Conservation (phyloP, 2,113 vertebrate genomes). For the Thinocorus orbignyianus region DNA sequence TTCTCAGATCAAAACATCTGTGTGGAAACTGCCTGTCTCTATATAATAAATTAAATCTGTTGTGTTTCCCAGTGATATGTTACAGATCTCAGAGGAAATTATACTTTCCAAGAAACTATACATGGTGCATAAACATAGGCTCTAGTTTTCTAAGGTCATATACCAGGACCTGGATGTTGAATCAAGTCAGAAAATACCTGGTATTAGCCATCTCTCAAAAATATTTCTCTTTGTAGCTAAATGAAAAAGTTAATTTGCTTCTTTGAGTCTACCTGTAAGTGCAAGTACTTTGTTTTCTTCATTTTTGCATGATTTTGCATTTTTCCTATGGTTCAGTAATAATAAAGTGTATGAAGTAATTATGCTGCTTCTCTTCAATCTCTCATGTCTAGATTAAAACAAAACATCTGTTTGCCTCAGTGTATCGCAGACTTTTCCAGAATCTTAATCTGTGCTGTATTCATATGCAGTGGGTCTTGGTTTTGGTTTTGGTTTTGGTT, state of each 20-base stretch:
- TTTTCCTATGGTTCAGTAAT: background rate
- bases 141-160: background rate
- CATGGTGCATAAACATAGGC: background rate
- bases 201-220: background rate
- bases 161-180: background rate
- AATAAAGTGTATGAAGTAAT: background rate
- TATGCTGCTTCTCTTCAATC: background rate
- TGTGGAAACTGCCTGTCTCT: background rate
- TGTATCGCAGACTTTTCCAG: background rate
- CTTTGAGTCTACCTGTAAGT: background rate
- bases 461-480: background rate
- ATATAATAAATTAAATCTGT: background rate
- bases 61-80: background rate
- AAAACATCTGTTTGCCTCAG: background rate
- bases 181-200: background rate
- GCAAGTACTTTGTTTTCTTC: background rate
- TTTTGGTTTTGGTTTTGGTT: accelerated
- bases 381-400: background rate
- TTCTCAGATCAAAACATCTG: background rate
- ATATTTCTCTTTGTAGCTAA: background rate
- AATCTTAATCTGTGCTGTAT: background rate
- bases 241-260: background rate
- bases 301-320: background rate
- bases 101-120: background rate
- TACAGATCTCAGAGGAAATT: too few species aligned